Percentiles rank a stretch among this genome's conserved stretches.
Evolutionary conservation across 2,888 invertebrate species (phyloP).

Genomic region (Allolobophora icterica): DNA sequence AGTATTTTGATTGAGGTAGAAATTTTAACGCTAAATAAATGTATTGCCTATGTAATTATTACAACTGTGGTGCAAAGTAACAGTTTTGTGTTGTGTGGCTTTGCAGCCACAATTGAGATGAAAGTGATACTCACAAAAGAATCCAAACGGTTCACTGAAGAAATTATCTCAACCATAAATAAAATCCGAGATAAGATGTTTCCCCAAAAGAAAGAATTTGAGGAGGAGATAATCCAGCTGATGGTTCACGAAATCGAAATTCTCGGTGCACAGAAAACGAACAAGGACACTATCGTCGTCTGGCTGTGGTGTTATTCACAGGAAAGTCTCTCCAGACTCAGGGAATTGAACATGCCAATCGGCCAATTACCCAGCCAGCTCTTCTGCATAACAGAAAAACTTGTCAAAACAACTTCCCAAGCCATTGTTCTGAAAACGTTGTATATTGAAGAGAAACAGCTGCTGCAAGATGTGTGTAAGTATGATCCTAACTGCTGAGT

Average conservation of each 20-base stretch:
- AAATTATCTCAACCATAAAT: conserved; percentile 2
- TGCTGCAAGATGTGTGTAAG: not conserved
- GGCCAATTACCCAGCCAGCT: not conserved
- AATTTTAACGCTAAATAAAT: not conserved
- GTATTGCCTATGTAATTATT: not conserved
- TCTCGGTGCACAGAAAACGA: not conserved
- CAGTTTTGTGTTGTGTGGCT: not conserved
- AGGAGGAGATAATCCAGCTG: not conserved
- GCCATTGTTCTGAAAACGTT: not conserved
- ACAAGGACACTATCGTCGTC: not conserved
- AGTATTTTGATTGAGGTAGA: no score
- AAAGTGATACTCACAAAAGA: not conserved
- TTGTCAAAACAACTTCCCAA: not conserved
- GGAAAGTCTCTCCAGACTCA: conserved; percentile 17
- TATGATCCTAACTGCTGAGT: not conserved
- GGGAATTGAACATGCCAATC: not conserved
- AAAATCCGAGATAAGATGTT: conserved; percentile 1
- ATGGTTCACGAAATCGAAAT: not conserved
- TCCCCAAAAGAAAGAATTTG: not conserved
- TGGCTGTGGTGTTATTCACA: not conserved
- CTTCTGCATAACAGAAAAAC: not conserved
- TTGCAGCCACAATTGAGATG: not conserved
- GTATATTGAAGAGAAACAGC: not conserved
- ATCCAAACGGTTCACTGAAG: conserved; percentile 7
- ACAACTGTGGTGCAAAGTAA: not conserved